Evolutionary conservation across 2,113 vertebrate genomes (phyloP).

Genomic region (Rhinolophus ferrumequinum): DNA sequence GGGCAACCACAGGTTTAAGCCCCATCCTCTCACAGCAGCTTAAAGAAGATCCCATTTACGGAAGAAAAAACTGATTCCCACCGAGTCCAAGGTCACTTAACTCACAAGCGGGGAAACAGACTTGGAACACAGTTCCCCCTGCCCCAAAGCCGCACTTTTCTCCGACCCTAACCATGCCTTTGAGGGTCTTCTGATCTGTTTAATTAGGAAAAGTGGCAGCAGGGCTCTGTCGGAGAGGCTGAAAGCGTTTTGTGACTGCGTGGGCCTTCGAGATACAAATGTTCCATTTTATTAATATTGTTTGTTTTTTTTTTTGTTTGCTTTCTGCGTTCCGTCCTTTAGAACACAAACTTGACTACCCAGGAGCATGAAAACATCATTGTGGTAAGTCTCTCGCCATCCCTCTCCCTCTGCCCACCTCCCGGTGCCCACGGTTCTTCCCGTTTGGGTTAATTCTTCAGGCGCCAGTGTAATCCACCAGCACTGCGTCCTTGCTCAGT

Average conservation of each 20-base stretch:
- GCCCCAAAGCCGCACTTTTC: accelerated
- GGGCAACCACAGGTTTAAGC: neutral
- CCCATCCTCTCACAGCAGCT: neutral
- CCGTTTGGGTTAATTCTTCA: neutral
- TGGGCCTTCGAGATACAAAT: neutral
- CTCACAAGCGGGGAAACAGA: neutral
- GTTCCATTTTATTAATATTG: neutral
- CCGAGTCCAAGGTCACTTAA: neutral
- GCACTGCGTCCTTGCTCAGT: accelerated
- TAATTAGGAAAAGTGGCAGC: neutral
- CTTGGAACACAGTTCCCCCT: neutral
- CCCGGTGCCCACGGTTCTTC: accelerated
- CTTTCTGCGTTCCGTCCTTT: constrained; percentile 43
- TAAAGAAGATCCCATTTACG: accelerated
- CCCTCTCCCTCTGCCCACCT: accelerated
- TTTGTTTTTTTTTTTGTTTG: neutral
- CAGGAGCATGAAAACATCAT: constrained; percentile 99
- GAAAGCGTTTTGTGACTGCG: neutral
- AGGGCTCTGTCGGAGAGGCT: neutral
- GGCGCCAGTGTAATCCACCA: accelerated
- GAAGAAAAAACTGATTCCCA: neutral
- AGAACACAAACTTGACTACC: constrained; percentile 97
- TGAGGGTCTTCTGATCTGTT: neutral
- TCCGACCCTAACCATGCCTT: neutral
- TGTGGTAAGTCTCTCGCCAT: constrained; percentile 90